Evolutionary conservation across 2,888 invertebrate genomes (phyloP).

Genomic region (Ligdia adustata): DNA sequence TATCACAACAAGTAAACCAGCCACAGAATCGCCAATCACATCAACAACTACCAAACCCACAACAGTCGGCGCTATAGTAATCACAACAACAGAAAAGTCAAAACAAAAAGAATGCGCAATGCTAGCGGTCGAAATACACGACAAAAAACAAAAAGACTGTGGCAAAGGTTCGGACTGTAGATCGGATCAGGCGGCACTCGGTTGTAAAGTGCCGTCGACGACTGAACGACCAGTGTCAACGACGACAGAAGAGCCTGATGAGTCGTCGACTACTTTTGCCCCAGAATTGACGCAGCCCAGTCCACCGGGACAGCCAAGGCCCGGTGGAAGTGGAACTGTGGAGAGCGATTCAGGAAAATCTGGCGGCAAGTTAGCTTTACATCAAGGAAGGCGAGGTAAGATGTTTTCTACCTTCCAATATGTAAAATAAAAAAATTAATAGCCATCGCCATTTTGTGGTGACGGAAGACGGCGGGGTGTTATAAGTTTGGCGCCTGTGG

Average conservation of each 20-base stretch:
- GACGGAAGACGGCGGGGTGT: too few relatives aligned
- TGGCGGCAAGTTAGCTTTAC: constrained; percentile 46
- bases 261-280: background rate
- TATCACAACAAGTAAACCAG: background rate
- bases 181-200: too few relatives aligned
- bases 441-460: too few relatives aligned
- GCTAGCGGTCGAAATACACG: background rate
- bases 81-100: background rate
- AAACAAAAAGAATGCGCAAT: background rate
- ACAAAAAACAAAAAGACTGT: background rate
- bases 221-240: background rate
- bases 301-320: constrained; percentile 34
- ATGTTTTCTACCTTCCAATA: too few relatives aligned
- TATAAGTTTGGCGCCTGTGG: too few relatives aligned
- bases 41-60: background rate
- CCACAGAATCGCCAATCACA: background rate
- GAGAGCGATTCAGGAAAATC: constrained; percentile 22
- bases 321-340: constrained; percentile 5
- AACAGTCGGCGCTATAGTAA: background rate
- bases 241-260: background rate
- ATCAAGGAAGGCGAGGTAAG: constrained; percentile 44
- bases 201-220: too few relatives aligned
- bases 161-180: too few relatives aligned
- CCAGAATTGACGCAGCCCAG: constrained; percentile 24
- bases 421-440: too few relatives aligned